Base-by-base conservation (phyloP, 2,888 invertebrate species). In the Drosophila bunnanda region DNA sequence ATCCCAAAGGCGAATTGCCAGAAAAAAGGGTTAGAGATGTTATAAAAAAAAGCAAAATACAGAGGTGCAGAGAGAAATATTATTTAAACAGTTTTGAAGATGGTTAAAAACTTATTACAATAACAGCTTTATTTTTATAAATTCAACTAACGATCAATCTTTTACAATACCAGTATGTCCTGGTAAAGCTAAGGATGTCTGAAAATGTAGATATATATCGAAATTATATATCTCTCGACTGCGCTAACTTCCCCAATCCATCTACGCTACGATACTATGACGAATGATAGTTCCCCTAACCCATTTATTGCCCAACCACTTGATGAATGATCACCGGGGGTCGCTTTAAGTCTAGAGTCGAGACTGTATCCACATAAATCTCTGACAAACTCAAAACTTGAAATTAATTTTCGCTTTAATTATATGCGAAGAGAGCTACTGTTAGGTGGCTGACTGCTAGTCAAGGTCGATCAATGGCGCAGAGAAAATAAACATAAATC, bases 331-430 rank as follows among this genome's bases (percentile, higher is more conserved):
- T 55, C 54, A 48, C 32, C 68, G 43, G 43, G 30, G 41, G 12
- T 52, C 34, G 22, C 70, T 59, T 54, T 55, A 36, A 43, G 65
- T 72, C 62, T 61, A 38, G 62, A 55, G 30, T 38, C 22, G 32
- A 41, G 41, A 41, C 39, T 17, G 39, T 39, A 48, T 56, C 30
- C 56, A 64, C 77, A 82, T 82, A 81, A 82, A 82, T 87, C 82
- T 81, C 71, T 65, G 82, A 65, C 75, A 80, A 52, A 75, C 58
- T 55, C 59, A 65, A 70, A 59, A 75, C 73, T 76, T 58, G 32
- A 76, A 82, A 87, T 87, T 73, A 81, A 84, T 73, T 75, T 82
- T 62, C 48, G 34, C 50, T 78, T 74, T 82, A 87, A 82, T 82
- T 82, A 82, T 87, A 84, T 75, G 64, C 71, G 53, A 55, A 32